Percentiles rank a stretch among this genome's conserved stretches.
These are phyloP conservation scores for Wiebesia pumilae DNA, from an alignment of 1,140 invertebrate genomes.

Conservation along the genomic window DNA sequence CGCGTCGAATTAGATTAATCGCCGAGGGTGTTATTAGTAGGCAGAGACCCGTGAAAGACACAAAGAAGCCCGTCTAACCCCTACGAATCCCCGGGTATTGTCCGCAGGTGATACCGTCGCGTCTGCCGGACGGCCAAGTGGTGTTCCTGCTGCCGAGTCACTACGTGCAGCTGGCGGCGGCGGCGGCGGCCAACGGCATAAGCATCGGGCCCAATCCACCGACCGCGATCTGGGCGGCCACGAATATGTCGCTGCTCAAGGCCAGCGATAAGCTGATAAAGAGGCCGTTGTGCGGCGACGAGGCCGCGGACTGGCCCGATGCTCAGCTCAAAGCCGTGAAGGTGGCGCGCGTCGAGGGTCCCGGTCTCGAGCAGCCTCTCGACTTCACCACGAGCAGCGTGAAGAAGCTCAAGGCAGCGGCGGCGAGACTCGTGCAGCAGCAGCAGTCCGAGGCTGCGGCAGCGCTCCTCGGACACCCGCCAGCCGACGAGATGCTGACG, in stretches of 20 bases:
- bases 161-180: conserved; percentile 75
- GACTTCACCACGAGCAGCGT: conserved; percentile 71
- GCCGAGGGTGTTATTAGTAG: no score
- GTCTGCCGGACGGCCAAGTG: conserved; percentile 77
- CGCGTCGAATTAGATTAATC: no score
- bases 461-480: background rate
- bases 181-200: conserved; percentile 72
- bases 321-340: conserved; percentile 55
- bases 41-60: no score
- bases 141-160: conserved; percentile 77
- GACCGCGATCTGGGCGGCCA: conserved; percentile 72
- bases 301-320: conserved; percentile 61
- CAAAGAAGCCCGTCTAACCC: background rate
- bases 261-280: conserved; percentile 71
- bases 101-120: conserved; percentile 74
- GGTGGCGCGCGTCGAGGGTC: conserved; percentile 65
- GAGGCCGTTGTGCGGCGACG: conserved; percentile 63
- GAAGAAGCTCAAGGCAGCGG: conserved; percentile 61
- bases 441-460: conserved; percentile 56
- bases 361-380: conserved; percentile 66
- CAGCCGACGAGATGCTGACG: background rate
- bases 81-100: background rate
- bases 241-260: conserved; percentile 73
- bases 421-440: conserved; percentile 50
- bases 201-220: conserved; percentile 73